A percentile compares a stretch with the other conserved stretches of the same genome.
Evolutionary conservation across 2,888 invertebrate genomes (phyloP).

Genomic region (Troilus luridus): DNA sequence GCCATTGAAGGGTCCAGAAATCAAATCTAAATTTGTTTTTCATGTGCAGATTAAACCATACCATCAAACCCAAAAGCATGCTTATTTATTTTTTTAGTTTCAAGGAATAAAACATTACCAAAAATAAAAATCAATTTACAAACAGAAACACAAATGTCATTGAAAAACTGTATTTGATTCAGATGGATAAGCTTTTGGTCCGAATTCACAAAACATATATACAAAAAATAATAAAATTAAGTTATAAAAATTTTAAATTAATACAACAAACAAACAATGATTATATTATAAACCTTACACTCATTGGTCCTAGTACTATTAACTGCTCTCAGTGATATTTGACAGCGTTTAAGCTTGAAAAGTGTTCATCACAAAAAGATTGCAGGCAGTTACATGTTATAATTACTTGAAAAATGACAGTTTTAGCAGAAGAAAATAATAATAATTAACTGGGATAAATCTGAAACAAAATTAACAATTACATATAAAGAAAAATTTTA

Average conservation of each 20-base stretch:
- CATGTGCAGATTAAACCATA: too few species aligned
- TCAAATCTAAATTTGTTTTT: too few species aligned
- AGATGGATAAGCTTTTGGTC: slow-evolving; percentile 50
- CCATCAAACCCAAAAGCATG: too few species aligned
- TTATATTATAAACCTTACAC: not conserved
- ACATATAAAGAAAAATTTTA: too few species aligned
- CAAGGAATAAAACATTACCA: not conserved
- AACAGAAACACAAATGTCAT: not conserved
- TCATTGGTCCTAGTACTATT: not conserved
- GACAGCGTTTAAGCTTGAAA: not conserved
- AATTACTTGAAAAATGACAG: not conserved
- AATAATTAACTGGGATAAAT: slow-evolving; percentile 82
- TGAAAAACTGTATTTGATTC: slow-evolving; percentile 56
- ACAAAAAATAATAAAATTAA: slow-evolving; percentile 41
- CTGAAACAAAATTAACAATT: slow-evolving; percentile 71
- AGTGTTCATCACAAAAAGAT: slow-evolving; percentile 25
- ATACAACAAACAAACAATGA: slow-evolving; percentile 35
- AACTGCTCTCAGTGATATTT: not conserved
- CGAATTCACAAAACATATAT: slow-evolving; percentile 55
- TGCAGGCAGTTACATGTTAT: not conserved
- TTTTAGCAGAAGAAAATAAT: not conserved
- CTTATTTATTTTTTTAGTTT: too few species aligned
- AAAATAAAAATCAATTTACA: not conserved
- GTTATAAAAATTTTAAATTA: slow-evolving; percentile 34
- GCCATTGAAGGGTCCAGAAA: too few species aligned